phyloP scores from a whole-genome alignment of 2,113 vertebrate genomes.

The Notothenia coriiceps region DNA sequence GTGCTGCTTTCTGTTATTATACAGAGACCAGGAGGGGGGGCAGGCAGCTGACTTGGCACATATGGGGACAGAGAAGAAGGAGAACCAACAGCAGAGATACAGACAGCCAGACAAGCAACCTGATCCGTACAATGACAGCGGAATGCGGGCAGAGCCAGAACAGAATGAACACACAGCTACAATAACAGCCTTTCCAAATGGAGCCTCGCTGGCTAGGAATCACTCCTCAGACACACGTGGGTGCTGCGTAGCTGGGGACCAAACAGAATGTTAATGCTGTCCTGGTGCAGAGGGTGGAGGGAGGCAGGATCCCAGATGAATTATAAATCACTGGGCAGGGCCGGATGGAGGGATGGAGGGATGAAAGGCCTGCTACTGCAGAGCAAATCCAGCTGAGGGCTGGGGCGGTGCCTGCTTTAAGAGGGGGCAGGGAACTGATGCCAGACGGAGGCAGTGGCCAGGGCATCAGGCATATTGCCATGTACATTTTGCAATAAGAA shows the following conservation, averaged over 20 bases:
- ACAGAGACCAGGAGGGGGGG: conserved; percentile 33
- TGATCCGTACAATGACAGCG: conserved; percentile 48
- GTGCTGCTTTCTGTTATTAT: conserved; percentile 39
- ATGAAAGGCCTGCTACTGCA: conserved; percentile 77
- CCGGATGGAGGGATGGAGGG: conserved; percentile 72
- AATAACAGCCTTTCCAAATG: conserved; percentile 63
- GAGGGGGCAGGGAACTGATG: conserved; percentile 66
- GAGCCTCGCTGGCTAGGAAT: conserved; percentile 72
- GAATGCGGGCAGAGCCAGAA: conserved; percentile 45
- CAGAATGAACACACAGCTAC: conserved; percentile 53
- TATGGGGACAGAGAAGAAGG: conserved; percentile 36
- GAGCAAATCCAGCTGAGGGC: conserved; percentile 67
- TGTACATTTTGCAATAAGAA: not conserved
- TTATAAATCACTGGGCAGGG: conserved; percentile 86
- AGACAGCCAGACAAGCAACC: conserved; percentile 57
- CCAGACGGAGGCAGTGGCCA: conserved; percentile 52
- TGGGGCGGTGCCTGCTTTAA: conserved; percentile 73
- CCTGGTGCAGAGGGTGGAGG: conserved; percentile 80
- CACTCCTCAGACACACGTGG: conserved; percentile 66
- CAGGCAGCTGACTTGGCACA: conserved; percentile 58
- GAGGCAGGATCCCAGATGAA: conserved; percentile 83
- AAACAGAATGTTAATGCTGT: conserved; percentile 83
- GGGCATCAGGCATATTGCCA: conserved; percentile 16
- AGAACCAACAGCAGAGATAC: conserved; percentile 44
- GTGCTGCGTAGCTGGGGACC: conserved; percentile 77